Percentiles rank a stretch among this genome's conserved stretches.
Evolutionary conservation across 2,888 invertebrate species (phyloP).

Genomic region (Timema podura): DNA sequence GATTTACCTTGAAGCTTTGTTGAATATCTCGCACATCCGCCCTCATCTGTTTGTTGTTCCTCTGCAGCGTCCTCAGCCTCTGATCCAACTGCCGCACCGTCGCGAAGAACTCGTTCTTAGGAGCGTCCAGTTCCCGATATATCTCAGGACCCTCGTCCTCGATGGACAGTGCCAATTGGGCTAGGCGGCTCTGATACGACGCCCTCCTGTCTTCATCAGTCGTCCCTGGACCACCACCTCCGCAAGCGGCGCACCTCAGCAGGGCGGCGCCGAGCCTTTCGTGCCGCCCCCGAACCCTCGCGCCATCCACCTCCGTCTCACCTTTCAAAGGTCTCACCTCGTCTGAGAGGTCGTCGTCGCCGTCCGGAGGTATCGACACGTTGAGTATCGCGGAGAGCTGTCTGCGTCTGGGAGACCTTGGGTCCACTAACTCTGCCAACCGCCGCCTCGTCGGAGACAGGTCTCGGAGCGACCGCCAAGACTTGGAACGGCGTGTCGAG

Average conservation of each 20-base stretch:
- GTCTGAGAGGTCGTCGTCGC: neutral
- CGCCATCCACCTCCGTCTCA: no score
- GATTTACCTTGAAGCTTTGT: conserved; percentile 19
- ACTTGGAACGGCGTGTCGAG: no score
- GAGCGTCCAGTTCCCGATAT: neutral
- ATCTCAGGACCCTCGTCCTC: neutral
- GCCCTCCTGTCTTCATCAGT: no score
- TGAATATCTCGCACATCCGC: conserved; percentile 10
- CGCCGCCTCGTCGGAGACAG: conserved; percentile 3
- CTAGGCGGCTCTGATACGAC: no score
- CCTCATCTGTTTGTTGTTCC: conserved; percentile 5
- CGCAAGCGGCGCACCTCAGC: no score
- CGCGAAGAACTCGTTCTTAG: neutral
- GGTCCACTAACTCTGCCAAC: neutral
- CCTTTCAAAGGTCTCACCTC: no score
- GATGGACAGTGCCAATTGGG: neutral
- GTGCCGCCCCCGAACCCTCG: no score
- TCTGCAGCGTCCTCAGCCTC: conserved; percentile 14
- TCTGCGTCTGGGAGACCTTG: neutral
- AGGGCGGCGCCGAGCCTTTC: no score
- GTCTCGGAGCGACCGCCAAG: no score
- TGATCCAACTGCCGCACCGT: conserved; percentile 2
- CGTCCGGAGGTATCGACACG: neutral
- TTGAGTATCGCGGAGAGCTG: neutral
- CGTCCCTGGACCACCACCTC: no score